Conservation (phyloP, 2,797 vertebrate genomes). For the Schizopygopsis malacanthus region DNA sequence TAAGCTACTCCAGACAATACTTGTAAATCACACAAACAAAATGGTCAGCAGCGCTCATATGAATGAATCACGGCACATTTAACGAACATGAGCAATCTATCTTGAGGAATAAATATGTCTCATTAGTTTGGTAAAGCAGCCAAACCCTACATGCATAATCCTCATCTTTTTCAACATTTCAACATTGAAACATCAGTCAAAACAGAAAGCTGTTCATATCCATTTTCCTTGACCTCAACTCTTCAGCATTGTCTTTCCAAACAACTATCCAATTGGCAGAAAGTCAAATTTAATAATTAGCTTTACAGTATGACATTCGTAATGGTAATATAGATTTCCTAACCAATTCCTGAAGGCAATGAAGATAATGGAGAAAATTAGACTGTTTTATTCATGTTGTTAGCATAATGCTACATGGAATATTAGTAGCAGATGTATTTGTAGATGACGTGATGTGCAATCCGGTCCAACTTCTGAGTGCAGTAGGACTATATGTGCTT, state of each 20-base stretch:
- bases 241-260: slow-evolving; percentile 41
- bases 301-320: slow-evolving; percentile 54
- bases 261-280: slow-evolving; percentile 53
- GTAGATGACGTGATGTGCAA: slow-evolving; percentile 44
- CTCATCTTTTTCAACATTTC: background rate
- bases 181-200: background rate
- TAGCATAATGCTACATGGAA: slow-evolving; percentile 67
- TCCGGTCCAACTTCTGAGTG: slow-evolving; percentile 33
- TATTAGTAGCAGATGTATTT: slow-evolving; percentile 75
- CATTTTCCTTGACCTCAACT: slow-evolving; percentile 37
- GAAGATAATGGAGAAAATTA: slow-evolving; percentile 63
- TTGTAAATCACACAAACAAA: background rate
- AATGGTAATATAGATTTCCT: slow-evolving; percentile 61
- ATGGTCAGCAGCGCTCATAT: background rate
- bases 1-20: background rate
- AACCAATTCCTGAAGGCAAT: slow-evolving; percentile 54
- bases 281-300: slow-evolving; percentile 50
- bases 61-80: background rate
- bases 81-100: background rate
- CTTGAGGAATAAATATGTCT: too few species aligned
- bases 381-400: slow-evolving; percentile 69
- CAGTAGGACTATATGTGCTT: background rate
- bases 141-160: background rate
- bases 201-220: background rate
- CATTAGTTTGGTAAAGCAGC: background rate